Conservation (phyloP, 2,797 vertebrate species). For the Semaprochilodus insignis region DNA sequence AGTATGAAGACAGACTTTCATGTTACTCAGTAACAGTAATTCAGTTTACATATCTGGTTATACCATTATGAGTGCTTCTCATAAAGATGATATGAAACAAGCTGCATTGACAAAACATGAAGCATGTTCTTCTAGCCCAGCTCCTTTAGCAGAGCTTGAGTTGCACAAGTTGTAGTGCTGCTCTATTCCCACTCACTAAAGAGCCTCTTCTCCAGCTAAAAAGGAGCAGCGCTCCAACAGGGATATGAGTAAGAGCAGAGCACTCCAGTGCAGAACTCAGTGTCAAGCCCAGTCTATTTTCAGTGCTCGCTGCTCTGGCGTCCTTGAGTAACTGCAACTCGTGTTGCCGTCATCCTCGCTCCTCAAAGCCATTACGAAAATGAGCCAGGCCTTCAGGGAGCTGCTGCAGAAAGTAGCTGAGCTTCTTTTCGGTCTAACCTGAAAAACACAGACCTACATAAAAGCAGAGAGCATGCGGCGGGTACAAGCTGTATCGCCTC, state of each 20-base stretch:
- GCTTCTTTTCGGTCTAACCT: conserved; percentile 64
- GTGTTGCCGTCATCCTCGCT: conserved; percentile 59
- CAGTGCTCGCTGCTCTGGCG: conserved; percentile 48
- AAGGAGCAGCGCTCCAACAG: conserved; percentile 41
- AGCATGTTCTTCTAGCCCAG: conserved; percentile 5
- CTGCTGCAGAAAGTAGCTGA: conserved; percentile 46
- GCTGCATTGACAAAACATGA: conserved; percentile 30
- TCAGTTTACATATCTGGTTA: conserved; percentile 2
- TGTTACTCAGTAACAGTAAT: neutral
- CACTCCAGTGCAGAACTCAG: conserved; percentile 49
- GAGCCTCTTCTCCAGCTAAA: conserved; percentile 43
- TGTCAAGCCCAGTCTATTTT: conserved; percentile 68
- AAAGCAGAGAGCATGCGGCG: neutral
- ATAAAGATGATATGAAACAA: conserved; percentile 31
- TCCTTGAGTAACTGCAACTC: conserved; percentile 61
- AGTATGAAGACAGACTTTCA: neutral
- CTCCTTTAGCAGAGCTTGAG: conserved; percentile 29
- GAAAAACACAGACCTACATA: conserved; percentile 58
- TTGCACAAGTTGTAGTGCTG: conserved; percentile 13
- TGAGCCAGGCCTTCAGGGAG: conserved; percentile 62
- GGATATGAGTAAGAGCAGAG: conserved; percentile 49
- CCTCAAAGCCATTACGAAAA: conserved; percentile 65
- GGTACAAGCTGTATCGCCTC: neutral
- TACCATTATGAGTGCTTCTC: conserved; percentile 1
- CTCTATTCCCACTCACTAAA: conserved; percentile 26